phyloP scores from a whole-genome alignment of 2,888 invertebrate genomes.

The Argyresthia goedartella region DNA sequence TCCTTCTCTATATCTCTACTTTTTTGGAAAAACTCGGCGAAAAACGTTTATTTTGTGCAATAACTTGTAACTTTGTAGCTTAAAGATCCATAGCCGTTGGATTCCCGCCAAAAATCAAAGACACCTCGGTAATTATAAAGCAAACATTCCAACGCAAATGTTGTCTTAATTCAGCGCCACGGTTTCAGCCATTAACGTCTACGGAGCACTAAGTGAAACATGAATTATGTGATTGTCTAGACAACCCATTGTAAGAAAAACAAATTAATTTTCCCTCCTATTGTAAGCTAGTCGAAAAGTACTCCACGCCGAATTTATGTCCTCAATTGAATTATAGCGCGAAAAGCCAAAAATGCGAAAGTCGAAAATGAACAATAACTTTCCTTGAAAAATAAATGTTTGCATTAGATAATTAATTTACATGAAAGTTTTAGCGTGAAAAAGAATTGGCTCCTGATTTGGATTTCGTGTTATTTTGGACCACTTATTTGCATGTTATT shows the following conservation, averaged over 20 bases:
- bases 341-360: conserved; percentile 32
- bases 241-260: conserved; percentile 66
- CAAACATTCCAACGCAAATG: conserved; percentile 1
- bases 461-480: too few species aligned
- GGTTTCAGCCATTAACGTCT: conserved; percentile 42
- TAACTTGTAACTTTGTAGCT: not conserved
- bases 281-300: conserved; percentile 51
- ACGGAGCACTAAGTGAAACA: conserved; percentile 55
- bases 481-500: too few species aligned
- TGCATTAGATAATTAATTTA: too few species aligned
- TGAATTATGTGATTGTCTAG: conserved; percentile 68
- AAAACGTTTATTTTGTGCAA: too few species aligned
- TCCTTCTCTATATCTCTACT: too few species aligned
- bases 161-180: conserved; percentile 8
- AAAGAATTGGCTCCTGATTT: too few species aligned
- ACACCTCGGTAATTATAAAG: not conserved
- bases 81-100: not conserved
- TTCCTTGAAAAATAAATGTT: too few species aligned
- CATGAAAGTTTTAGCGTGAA: too few species aligned
- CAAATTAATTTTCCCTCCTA: conserved; percentile 60
- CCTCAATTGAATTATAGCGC: conserved; percentile 50
- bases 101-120: not conserved
- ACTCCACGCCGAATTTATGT: conserved; percentile 53
- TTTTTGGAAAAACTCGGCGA: too few species aligned
- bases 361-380: conserved; percentile 23